A percentile compares a stretch with the other conserved stretches of the same genome.
These are phyloP conservation scores for Scotopteryx bipunctaria DNA, from an alignment of 2,888 invertebrate genomes.

Conservation along the genomic window DNA sequence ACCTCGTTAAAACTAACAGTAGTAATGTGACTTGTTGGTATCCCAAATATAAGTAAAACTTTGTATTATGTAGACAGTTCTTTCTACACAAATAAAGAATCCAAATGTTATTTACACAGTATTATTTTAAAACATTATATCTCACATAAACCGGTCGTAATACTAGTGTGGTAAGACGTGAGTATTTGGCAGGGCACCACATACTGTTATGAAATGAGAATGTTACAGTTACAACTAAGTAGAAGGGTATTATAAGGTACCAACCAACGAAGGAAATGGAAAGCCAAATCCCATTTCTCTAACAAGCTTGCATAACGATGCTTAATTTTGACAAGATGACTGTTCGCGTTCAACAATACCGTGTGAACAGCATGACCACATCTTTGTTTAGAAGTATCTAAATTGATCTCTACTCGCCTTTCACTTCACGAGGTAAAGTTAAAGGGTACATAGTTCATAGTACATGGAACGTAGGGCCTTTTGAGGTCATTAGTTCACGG, in stretches of 20 bases:
- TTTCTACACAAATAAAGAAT: background rate
- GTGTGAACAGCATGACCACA: constrained; percentile 65
- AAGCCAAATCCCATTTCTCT: constrained; percentile 41
- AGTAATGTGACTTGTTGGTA: too few relatives aligned
- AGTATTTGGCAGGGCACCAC: constrained; percentile 21
- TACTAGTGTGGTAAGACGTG: constrained; percentile 12
- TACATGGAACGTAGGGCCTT: constrained; percentile 53
- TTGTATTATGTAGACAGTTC: too few relatives aligned
- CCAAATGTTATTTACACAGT: background rate
- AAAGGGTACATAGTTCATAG: constrained; percentile 60
- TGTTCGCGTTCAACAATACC: constrained; percentile 59
- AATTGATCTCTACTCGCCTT: constrained; percentile 69
- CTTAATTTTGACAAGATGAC: constrained; percentile 50
- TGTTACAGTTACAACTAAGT: constrained; percentile 22
- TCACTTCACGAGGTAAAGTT: constrained; percentile 66
- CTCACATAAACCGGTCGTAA: constrained; percentile 10
- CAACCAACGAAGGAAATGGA: constrained; percentile 17
- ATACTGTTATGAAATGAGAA: constrained; percentile 16
- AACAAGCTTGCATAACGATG: constrained; percentile 57
- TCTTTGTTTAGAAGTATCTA: constrained; percentile 56
- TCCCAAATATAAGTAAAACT: too few relatives aligned
- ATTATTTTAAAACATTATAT: background rate
- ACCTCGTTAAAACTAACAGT: background rate
- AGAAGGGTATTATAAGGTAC: constrained; percentile 25
- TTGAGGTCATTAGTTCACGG: constrained; percentile 61